Percentiles rank a stretch among this genome's conserved stretches.
phyloP scores from a whole-genome alignment of 1,140 invertebrate genomes.

The Agrypnia vestita region DNA sequence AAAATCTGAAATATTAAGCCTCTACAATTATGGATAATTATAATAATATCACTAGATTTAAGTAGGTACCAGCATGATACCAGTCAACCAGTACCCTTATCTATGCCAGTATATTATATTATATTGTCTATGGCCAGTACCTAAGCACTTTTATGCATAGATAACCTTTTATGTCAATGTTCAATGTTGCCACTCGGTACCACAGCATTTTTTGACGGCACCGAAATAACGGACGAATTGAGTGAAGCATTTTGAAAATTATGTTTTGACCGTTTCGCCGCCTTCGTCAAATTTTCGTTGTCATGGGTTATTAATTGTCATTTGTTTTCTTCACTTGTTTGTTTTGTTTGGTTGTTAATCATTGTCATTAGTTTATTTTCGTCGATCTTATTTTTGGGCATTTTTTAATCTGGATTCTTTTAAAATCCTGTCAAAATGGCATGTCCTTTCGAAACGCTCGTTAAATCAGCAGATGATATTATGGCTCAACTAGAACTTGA shows the following conservation, averaged over 20 bases:
- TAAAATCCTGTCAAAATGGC: constrained; percentile 6
- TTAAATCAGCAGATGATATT: background rate
- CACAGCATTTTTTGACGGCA: constrained; percentile 19
- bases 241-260: constrained; percentile 30
- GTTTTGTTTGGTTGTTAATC: background rate
- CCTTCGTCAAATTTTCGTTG: background rate
- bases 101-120: no score
- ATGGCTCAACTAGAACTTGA: background rate
- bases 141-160: no score
- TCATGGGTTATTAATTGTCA: constrained; percentile 20
- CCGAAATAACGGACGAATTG: constrained; percentile 21
- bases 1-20: no score
- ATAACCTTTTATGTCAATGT: no score
- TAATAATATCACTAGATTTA: no score
- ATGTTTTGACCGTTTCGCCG: background rate
- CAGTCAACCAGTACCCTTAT: no score
- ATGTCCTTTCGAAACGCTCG: background rate
- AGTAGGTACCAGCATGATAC: no score
- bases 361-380: background rate
- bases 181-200: background rate
- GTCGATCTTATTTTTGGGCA: no score
- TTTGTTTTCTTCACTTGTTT: background rate
- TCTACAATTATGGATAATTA: no score
- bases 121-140: no score
- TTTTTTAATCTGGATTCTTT: background rate